These are phyloP conservation scores for Hemiprocne comata DNA, from an alignment of 2,113 vertebrate genomes.

Conservation along the genomic window DNA sequence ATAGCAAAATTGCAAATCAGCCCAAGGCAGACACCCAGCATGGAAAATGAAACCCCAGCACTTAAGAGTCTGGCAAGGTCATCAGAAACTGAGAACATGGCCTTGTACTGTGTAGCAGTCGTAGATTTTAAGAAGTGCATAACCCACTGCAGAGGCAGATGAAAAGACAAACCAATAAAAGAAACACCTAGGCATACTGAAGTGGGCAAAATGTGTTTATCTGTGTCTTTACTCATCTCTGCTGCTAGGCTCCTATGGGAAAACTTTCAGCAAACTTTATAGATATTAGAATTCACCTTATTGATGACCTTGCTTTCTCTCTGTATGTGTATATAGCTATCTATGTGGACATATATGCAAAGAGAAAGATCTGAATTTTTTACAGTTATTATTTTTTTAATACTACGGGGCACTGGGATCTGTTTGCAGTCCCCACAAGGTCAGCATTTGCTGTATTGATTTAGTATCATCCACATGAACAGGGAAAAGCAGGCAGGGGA, in stretches of 20 bases:
- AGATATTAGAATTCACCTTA: not conserved
- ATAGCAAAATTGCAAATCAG: not conserved
- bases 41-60: constrained; percentile 20
- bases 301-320: not conserved
- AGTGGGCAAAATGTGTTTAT: not conserved
- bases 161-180: not conserved
- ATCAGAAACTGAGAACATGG: not conserved
- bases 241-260: not conserved
- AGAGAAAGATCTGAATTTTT: not conserved
- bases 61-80: constrained; percentile 31
- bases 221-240: not conserved
- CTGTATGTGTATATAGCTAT: not conserved
- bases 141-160: not conserved
- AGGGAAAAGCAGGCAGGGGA: not conserved
- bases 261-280: not conserved
- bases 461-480: not conserved
- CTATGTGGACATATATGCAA: not conserved
- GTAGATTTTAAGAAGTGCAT: not conserved
- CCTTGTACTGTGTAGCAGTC: not conserved
- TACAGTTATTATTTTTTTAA: not conserved
- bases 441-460: not conserved
- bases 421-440: not conserved
- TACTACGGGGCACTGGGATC: not conserved
- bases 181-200: not conserved
- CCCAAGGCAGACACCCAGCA: not conserved